These are phyloP conservation scores for Hormaphis cornu DNA, from an alignment of 1,140 invertebrate species.

Conservation along the genomic window DNA sequence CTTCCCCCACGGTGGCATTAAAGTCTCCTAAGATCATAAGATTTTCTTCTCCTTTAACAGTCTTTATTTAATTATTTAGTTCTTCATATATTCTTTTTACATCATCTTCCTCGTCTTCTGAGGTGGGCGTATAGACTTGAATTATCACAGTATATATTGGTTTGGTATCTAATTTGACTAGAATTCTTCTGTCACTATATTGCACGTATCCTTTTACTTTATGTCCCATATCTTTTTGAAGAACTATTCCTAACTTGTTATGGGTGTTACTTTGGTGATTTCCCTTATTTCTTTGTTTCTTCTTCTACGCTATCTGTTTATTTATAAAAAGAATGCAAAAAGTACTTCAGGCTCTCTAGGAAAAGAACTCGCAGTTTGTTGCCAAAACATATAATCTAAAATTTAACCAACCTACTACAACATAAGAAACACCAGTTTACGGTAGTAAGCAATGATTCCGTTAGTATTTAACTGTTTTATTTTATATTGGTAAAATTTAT, in stretches of 20 bases:
- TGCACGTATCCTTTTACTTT: not conserved
- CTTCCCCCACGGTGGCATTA: not conserved
- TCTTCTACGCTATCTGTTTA: no score
- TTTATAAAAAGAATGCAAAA: no score
- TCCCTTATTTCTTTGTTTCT: no score
- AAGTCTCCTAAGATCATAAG: not conserved
- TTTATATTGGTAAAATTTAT: no score
- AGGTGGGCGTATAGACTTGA: not conserved
- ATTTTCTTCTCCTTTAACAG: not conserved
- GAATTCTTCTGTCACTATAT: not conserved
- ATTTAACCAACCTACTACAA: no score
- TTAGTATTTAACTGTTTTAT: no score
- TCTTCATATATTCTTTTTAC: not conserved
- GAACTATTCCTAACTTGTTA: not conserved
- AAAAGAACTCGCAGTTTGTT: no score
- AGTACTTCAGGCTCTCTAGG: no score
- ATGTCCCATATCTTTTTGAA: not conserved
- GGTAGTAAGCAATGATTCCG: no score
- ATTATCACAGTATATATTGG: conserved; percentile 8
- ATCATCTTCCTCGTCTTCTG: not conserved
- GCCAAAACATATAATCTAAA: no score
- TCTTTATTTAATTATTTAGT: not conserved
- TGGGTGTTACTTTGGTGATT: no score
- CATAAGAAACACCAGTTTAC: no score
- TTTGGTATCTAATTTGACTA: conserved; percentile 9